phyloP scores from a whole-genome alignment of 2,797 vertebrate genomes.

The Cephalopachus bancanus region DNA sequence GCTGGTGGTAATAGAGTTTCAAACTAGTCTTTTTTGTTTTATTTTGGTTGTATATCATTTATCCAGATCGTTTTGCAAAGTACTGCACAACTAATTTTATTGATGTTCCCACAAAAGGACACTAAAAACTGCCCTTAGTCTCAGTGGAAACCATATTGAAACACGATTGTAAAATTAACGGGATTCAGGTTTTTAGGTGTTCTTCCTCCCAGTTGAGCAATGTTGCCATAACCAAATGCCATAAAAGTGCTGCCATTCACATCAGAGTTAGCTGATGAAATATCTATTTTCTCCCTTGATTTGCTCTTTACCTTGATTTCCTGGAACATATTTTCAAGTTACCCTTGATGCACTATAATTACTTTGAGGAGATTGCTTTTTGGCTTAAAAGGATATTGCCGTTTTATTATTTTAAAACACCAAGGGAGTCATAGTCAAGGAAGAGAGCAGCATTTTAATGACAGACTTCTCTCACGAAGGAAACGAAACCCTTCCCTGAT shows the following conservation, averaged over 20 bases:
- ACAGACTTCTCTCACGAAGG: neutral
- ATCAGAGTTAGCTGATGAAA: neutral
- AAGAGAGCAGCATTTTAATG: constrained; percentile 30
- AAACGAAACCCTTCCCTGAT: neutral
- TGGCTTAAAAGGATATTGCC: constrained; percentile 41
- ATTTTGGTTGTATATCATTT: constrained; percentile 17
- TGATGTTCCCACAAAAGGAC: neutral
- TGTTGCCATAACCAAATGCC: neutral
- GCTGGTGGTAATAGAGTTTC: neutral
- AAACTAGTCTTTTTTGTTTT: neutral
- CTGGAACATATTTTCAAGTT: neutral
- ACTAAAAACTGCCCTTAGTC: neutral
- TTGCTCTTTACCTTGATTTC: constrained; percentile 20
- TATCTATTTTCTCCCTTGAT: neutral
- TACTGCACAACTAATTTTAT: neutral
- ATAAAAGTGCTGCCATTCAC: neutral
- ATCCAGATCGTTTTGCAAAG: constrained; percentile 29
- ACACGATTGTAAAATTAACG: neutral
- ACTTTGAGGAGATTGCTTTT: constrained; percentile 53
- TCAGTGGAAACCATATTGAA: neutral
- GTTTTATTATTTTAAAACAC: constrained; percentile 68
- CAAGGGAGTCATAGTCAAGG: neutral
- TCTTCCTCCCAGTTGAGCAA: neutral
- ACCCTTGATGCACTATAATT: constrained; percentile 3
- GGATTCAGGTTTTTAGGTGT: neutral